phyloP scores from a whole-genome alignment of 2,888 invertebrate genomes.

The Helobdella robusta region DNA sequence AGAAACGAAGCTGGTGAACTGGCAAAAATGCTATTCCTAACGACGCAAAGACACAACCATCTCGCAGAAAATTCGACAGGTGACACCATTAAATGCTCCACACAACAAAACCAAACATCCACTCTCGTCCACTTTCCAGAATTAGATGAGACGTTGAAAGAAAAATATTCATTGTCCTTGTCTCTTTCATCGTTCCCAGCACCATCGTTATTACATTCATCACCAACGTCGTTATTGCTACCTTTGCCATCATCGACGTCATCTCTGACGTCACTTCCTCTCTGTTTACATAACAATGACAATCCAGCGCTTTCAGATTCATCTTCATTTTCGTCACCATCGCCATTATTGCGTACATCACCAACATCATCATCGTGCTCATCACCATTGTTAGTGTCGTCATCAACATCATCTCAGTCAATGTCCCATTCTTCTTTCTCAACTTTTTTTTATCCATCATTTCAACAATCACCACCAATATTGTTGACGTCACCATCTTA shows the following conservation, averaged over 20 bases:
- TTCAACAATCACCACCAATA: constrained; percentile 11
- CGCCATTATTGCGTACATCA: neutral
- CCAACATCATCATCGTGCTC: constrained; percentile 6
- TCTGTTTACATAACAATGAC: too few relatives aligned
- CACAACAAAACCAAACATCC: too few relatives aligned
- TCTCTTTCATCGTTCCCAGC: neutral
- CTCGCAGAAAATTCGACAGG: neutral
- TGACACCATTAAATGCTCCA: too few relatives aligned
- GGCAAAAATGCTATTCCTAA: constrained; percentile 8
- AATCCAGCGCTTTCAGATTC: neutral
- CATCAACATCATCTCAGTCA: constrained; percentile 1
- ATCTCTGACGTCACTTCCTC: neutral
- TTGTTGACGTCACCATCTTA: neutral
- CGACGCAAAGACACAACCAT: neutral
- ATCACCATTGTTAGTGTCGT: constrained; percentile 3
- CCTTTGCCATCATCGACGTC: neutral
- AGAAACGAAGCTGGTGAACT: constrained; percentile 1
- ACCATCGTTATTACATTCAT: neutral
- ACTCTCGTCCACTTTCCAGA: too few relatives aligned
- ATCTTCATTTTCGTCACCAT: neutral
- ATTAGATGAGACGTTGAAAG: too few relatives aligned
- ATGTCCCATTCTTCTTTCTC: neutral
- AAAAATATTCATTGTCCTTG: neutral
- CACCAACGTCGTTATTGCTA: neutral
- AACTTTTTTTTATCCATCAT: neutral